Evolutionary conservation across 2,888 invertebrate genomes (phyloP).

Genomic region (Argyresthia albistria): DNA sequence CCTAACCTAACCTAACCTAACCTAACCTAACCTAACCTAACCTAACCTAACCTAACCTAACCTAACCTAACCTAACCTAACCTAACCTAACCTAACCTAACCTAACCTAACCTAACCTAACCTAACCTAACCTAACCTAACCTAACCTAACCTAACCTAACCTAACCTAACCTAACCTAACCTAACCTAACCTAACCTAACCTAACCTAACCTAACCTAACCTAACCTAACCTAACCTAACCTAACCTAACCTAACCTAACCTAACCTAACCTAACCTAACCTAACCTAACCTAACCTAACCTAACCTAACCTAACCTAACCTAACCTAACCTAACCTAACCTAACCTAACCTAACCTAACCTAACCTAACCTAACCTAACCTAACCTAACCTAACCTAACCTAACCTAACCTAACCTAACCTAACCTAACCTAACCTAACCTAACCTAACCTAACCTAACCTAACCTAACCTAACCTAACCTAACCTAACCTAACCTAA

Average conservation of each 20-base stretch:
- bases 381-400: slow-evolving; percentile 5
- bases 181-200: slow-evolving; percentile 5
- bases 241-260: slow-evolving; percentile 9
- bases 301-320: slow-evolving; percentile 7
- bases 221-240: slow-evolving; percentile 11
- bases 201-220: slow-evolving; percentile 6
- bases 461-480: slow-evolving; percentile 3
- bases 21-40: slow-evolving; percentile 11
- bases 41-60: slow-evolving; percentile 10
- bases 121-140: slow-evolving; percentile 16
- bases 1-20: slow-evolving; percentile 11
- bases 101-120: slow-evolving; percentile 22
- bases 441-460: neutral
- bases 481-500: slow-evolving; percentile 3
- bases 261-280: slow-evolving; percentile 6
- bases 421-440: neutral
- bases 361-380: slow-evolving; percentile 6
- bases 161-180: slow-evolving; percentile 5
- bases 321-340: slow-evolving; percentile 7
- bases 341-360: slow-evolving; percentile 7
- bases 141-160: slow-evolving; percentile 5
- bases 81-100: slow-evolving; percentile 18
- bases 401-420: slow-evolving; percentile 1
- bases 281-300: slow-evolving; percentile 7
- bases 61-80: slow-evolving; percentile 13